These are phyloP conservation scores for Patagioenas fasciata DNA, from an alignment of 2,113 vertebrate species.

Conservation along the genomic window DNA sequence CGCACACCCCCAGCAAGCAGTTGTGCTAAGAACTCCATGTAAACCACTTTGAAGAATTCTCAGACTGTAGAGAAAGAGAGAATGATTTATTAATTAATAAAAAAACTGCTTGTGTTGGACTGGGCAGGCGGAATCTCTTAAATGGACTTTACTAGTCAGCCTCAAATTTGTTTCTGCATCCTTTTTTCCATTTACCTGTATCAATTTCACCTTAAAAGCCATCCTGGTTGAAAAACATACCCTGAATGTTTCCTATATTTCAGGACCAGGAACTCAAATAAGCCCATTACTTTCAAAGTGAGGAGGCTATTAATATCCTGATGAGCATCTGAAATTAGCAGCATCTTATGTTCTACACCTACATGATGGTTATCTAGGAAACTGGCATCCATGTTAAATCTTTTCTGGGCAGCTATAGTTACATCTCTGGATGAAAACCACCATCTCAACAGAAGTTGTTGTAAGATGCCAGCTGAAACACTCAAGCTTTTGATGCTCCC, in stretches of 20 bases:
- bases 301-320: constrained; percentile 40
- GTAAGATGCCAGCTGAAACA: constrained; percentile 49
- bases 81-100: constrained; percentile 11
- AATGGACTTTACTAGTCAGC: neutral
- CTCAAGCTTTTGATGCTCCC: constrained; percentile 57
- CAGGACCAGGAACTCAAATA: constrained; percentile 26
- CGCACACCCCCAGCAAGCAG: constrained; percentile 53
- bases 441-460: constrained; percentile 5
- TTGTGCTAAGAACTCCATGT: constrained; percentile 19
- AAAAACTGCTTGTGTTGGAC: neutral
- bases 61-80: constrained; percentile 17
- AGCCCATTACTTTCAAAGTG: constrained; percentile 26
- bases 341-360: constrained; percentile 48
- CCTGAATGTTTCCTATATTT: neutral
- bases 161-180: neutral
- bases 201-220: neutral
- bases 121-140: neutral
- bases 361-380: constrained; percentile 57
- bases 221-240: neutral
- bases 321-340: constrained; percentile 60
- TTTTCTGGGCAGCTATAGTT: constrained; percentile 13
- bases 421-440: constrained; percentile 47
- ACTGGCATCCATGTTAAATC: constrained; percentile 9
- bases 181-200: constrained; percentile 18
- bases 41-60: constrained; percentile 47